A percentile compares a stretch with the other conserved stretches of the same genome.
phyloP scores from a whole-genome alignment of 2,888 invertebrate genomes.

The Brachyopa scutellaris region DNA sequence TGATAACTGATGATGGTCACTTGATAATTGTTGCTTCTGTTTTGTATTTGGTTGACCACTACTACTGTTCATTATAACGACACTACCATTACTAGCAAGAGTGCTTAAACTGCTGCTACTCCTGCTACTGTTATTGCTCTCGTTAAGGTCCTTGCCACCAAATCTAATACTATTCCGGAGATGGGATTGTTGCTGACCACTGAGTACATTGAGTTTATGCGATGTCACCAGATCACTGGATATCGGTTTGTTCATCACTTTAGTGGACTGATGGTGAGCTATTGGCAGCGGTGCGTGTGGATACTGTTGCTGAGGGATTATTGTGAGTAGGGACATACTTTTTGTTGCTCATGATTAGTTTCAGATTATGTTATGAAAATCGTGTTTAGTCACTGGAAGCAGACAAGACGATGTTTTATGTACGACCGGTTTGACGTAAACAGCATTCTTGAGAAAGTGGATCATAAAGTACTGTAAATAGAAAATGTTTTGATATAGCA shows the following conservation, averaged over 20 bases:
- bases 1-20: no score
- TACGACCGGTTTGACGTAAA: background rate
- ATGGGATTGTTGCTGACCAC: constrained; percentile 56
- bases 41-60: constrained; percentile 61
- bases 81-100: constrained; percentile 72
- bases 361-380: constrained; percentile 3
- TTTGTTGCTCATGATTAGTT: constrained; percentile 53
- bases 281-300: constrained; percentile 33
- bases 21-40: constrained; percentile 51
- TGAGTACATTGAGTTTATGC: constrained; percentile 65
- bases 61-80: constrained; percentile 74
- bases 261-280: constrained; percentile 47
- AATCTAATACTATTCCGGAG: constrained; percentile 57
- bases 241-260: constrained; percentile 68
- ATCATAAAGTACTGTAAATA: constrained; percentile 4
- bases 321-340: constrained; percentile 64
- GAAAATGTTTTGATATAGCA: no score
- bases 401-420: background rate
- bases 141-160: constrained; percentile 65
- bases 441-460: background rate
- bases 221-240: constrained; percentile 75
- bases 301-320: constrained; percentile 55
- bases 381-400: background rate
- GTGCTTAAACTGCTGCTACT: constrained; percentile 70
- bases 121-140: constrained; percentile 72